phyloP scores from a whole-genome alignment of 2,113 vertebrate species.

The Sula dactylatra region DNA sequence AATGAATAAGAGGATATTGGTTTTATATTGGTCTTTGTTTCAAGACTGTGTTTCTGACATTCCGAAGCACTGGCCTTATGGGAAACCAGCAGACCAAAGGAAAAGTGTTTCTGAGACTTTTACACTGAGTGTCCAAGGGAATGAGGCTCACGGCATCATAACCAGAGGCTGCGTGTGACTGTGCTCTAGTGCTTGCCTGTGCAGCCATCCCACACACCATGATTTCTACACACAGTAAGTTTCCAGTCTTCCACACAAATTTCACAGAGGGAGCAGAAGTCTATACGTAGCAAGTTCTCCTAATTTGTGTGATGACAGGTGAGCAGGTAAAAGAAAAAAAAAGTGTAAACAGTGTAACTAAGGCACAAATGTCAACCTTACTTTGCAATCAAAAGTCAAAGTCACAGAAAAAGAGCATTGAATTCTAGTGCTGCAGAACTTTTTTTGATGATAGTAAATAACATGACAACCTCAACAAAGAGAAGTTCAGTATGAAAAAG shows the following conservation, averaged over 20 bases:
- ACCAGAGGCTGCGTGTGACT: neutral
- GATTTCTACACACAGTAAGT: neutral
- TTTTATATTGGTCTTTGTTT: neutral
- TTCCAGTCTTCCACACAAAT: neutral
- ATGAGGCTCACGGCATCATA: neutral
- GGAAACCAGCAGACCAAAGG: neutral
- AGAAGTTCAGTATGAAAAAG: neutral
- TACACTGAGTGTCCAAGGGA: neutral
- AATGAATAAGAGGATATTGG: neutral
- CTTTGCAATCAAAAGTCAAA: neutral
- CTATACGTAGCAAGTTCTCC: neutral
- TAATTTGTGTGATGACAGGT: neutral
- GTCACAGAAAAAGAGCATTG: neutral
- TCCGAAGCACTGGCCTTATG: neutral
- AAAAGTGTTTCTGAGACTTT: neutral
- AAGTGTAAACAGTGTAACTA: neutral
- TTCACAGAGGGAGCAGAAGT: neutral
- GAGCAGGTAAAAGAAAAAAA: neutral
- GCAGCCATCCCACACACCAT: neutral
- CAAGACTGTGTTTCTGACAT: neutral
- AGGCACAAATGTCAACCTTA: neutral
- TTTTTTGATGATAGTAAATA: neutral
- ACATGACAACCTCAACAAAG: neutral
- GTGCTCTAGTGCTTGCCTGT: neutral
- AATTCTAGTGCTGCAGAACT: neutral